Percentiles rank a stretch among this genome's conserved stretches.
Evolutionary conservation across 2,888 invertebrate genomes (phyloP).

Genomic region (Clitarchus hookeri): DNA sequence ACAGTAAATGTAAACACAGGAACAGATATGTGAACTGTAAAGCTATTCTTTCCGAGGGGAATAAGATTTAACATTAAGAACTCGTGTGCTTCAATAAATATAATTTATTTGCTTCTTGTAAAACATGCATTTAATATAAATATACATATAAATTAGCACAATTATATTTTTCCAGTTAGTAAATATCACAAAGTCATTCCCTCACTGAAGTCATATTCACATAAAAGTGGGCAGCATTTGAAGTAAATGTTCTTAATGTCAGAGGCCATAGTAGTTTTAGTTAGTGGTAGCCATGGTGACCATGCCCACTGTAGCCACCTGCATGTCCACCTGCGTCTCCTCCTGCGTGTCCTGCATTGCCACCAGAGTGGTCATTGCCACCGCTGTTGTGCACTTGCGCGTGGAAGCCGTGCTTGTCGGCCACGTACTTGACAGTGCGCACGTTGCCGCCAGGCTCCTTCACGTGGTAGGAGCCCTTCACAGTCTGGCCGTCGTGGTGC

Average conservation of each 20-base stretch:
- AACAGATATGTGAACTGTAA: no score
- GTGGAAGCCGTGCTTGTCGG: conserved; percentile 69
- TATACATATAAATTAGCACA: no score
- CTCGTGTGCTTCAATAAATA: no score
- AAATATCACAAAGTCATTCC: no score
- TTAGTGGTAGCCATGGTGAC: neutral
- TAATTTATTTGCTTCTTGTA: no score
- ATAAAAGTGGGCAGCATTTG: conserved; percentile 2
- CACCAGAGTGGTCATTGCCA: conserved; percentile 39
- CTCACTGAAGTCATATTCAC: neutral
- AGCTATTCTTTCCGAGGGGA: no score
- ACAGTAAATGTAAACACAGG: no score
- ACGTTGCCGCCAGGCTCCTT: conserved; percentile 51
- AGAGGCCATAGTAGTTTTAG: neutral
- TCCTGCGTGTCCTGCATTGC: conserved; percentile 34
- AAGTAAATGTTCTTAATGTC: neutral
- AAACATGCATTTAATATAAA: no score
- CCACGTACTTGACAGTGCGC: conserved; percentile 65
- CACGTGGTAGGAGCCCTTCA: conserved; percentile 52
- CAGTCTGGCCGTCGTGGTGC: conserved; percentile 51
- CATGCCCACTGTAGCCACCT: neutral
- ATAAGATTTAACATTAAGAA: no score
- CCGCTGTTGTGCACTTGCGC: conserved; percentile 64
- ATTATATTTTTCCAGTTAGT: no score
- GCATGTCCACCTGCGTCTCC: neutral